Conservation (phyloP, 2,888 invertebrate species). For the Mamestra brassicae region DNA sequence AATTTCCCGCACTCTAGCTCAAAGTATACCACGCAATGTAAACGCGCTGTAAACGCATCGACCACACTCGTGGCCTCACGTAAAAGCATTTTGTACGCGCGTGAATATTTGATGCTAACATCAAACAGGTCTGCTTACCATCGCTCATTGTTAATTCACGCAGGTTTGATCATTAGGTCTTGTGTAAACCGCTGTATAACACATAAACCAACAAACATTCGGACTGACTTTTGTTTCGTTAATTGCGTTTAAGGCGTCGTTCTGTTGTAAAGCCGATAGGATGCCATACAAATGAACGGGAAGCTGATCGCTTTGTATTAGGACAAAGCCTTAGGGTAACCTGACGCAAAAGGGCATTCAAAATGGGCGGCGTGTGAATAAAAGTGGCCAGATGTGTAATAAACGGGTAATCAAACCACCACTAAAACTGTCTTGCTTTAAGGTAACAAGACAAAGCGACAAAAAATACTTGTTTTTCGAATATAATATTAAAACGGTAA, state of each 20-base stretch:
- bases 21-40: not conserved
- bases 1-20: not conserved
- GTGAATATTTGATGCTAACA: conserved; percentile 62
- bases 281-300: too few relatives aligned
- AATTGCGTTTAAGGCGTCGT: not conserved
- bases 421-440: too few relatives aligned
- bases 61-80: conserved; percentile 37
- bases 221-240: conserved; percentile 2
- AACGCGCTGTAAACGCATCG: conserved; percentile 19
- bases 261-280: too few relatives aligned
- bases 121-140: conserved; percentile 49
- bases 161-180: conserved; percentile 23
- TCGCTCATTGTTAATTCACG: conserved; percentile 60
- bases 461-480: too few relatives aligned
- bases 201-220: conserved; percentile 9
- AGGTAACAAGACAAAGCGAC: too few relatives aligned
- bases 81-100: conserved; percentile 60
- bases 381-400: not conserved
- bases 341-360: not conserved
- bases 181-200: conserved; percentile 15
- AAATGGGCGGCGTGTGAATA: not conserved
- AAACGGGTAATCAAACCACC: too few relatives aligned
- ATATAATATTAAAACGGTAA: not conserved
- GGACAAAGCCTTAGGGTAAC: too few relatives aligned
- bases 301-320: too few relatives aligned